A percentile compares a stretch with the other conserved stretches of the same genome.
Evolutionary conservation across 2,888 invertebrate genomes (phyloP).

Genomic region (Choristoneura rosaceana): DNA sequence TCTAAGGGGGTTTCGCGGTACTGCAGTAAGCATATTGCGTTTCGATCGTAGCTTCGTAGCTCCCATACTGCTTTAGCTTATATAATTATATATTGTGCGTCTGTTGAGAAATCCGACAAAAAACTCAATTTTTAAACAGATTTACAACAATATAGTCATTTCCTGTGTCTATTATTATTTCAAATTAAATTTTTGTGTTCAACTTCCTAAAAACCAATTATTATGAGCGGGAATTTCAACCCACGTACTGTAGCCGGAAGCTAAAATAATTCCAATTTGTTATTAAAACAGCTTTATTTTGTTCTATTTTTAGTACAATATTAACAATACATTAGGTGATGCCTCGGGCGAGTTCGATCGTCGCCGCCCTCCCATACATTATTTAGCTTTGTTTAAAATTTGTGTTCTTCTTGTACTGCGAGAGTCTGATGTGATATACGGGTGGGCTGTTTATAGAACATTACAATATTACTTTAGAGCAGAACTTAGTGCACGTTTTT

Average conservation of each 20-base stretch:
- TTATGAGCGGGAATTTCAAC: background rate
- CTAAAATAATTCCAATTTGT: background rate
- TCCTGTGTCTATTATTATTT: background rate
- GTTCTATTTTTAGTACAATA: constrained; percentile 9
- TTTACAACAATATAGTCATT: too few species aligned
- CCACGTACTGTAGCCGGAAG: background rate
- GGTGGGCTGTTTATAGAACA: background rate
- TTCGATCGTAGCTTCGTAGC: too few species aligned
- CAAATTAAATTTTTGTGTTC: background rate
- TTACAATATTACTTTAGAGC: background rate
- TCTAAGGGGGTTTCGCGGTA: too few species aligned
- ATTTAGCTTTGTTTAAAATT: constrained; percentile 28
- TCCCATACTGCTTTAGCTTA: too few species aligned
- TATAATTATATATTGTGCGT: too few species aligned
- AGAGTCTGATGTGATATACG: constrained; percentile 13
- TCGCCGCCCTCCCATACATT: constrained; percentile 23
- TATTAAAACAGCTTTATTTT: constrained; percentile 5
- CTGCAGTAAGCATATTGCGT: too few species aligned
- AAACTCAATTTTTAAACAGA: too few species aligned
- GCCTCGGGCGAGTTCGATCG: constrained; percentile 8
- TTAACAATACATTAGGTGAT: constrained; percentile 14
- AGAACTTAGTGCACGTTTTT: too few species aligned
- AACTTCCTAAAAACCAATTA: background rate
- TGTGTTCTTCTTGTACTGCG: constrained; percentile 27
- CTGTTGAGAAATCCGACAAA: too few species aligned